Percentiles rank a stretch among this genome's conserved stretches.
Conservation (phyloP, 2,888 invertebrate species). For the Hypercompe scribonia region DNA sequence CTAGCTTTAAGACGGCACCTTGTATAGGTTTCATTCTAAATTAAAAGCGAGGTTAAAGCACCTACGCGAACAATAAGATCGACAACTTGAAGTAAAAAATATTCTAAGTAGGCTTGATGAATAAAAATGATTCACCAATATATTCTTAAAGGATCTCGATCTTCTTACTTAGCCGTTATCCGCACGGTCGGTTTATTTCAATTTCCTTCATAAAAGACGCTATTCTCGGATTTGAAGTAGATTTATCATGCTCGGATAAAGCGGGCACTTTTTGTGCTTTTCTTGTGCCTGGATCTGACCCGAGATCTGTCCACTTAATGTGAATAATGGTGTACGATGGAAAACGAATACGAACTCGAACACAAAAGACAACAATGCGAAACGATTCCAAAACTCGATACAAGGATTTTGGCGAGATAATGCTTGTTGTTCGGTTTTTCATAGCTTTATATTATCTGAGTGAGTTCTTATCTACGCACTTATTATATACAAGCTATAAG, state of each 20-base stretch:
- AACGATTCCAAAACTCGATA: conserved; percentile 85
- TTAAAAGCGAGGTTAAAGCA: not conserved
- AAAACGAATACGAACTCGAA: conserved; percentile 84
- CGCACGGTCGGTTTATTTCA: conserved; percentile 87
- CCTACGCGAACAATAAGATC: conserved; percentile 29
- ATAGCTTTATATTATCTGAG: conserved; percentile 46
- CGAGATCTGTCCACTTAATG: conserved; percentile 87
- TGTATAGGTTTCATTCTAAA: not conserved
- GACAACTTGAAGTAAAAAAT: conserved; percentile 33
- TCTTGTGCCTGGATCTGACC: conserved; percentile 87
- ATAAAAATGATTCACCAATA: conserved; percentile 85
- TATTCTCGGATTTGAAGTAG: conserved; percentile 87
- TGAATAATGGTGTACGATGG: conserved; percentile 87
- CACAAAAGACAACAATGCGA: conserved; percentile 86
- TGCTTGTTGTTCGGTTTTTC: conserved; percentile 65
- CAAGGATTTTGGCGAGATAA: conserved; percentile 79
- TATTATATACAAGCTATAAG: no score
- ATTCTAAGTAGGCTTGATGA: conserved; percentile 70
- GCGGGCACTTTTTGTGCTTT: conserved; percentile 87
- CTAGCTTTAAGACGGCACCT: not conserved
- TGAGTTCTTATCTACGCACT: conserved; percentile 11
- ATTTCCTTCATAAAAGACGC: conserved; percentile 87
- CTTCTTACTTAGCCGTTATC: conserved; percentile 86
- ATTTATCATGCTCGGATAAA: conserved; percentile 87
- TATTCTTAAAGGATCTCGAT: conserved; percentile 85